phyloP scores from a whole-genome alignment of 2,797 vertebrate species.

The Emydoidea blandingii region DNA sequence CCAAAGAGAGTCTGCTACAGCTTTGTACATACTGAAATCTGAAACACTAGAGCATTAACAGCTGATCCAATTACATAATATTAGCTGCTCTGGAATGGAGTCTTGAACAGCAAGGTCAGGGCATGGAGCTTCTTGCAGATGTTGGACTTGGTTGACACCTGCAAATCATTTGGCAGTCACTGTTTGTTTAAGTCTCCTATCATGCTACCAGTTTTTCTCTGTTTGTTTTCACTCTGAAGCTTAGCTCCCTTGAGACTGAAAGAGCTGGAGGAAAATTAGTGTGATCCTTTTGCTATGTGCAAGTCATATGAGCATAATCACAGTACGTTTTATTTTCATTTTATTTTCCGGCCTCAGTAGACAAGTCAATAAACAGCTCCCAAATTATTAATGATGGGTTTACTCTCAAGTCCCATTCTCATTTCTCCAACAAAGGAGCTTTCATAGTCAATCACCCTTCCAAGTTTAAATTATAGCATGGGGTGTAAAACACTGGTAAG shows the following conservation, averaged over 20 bases:
- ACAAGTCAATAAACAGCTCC: constrained; percentile 46
- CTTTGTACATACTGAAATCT: constrained; percentile 62
- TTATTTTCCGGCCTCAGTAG: constrained; percentile 33
- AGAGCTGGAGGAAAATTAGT: constrained; percentile 58
- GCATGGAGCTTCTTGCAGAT: constrained; percentile 73
- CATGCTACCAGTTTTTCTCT: constrained; percentile 86
- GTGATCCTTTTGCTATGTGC: constrained; percentile 49
- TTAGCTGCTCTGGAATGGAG: constrained; percentile 65
- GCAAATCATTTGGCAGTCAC: constrained; percentile 86
- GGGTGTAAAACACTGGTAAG: constrained; percentile 11
- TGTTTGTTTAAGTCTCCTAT: constrained; percentile 87
- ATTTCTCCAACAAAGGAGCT: constrained; percentile 28
- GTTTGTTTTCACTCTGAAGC: constrained; percentile 69
- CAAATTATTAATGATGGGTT: constrained; percentile 42
- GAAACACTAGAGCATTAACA: constrained; percentile 75
- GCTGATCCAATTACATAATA: constrained; percentile 84
- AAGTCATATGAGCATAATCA: constrained; percentile 79
- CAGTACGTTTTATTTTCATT: constrained; percentile 44
- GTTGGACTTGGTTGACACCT: constrained; percentile 82
- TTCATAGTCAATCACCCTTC: constrained; percentile 31
- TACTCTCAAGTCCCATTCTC: not conserved
- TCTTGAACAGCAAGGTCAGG: constrained; percentile 69
- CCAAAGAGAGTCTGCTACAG: constrained; percentile 19
- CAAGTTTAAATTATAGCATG: constrained; percentile 2
- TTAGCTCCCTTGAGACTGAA: constrained; percentile 67